phyloP scores from a whole-genome alignment of 1,140 invertebrate species.

The Brachionus asplanchnoidis region DNA sequence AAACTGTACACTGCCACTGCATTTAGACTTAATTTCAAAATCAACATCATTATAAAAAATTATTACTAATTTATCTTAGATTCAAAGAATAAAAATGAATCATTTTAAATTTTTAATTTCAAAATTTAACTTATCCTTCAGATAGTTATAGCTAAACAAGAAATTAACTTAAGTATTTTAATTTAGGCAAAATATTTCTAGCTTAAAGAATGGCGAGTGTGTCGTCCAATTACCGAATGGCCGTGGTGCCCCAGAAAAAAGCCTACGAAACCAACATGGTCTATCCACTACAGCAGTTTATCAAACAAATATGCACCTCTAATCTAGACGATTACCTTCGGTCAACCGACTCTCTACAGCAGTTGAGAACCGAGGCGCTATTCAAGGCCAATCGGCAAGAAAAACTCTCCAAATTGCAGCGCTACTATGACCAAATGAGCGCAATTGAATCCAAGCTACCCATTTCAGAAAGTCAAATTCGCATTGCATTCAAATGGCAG shows the following conservation, averaged over 20 bases:
- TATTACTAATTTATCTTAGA: not conserved
- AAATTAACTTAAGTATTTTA: not conserved
- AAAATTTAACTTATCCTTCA: not conserved
- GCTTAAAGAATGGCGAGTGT: constrained; percentile 7
- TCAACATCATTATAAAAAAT: not conserved
- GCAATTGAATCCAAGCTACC: constrained; percentile 88
- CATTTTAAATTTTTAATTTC: not conserved
- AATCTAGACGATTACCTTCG: constrained; percentile 35
- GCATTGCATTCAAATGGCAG: constrained; percentile 88
- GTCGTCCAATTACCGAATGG: constrained; percentile 16
- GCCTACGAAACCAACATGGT: constrained; percentile 30
- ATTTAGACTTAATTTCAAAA: not conserved
- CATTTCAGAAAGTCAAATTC: constrained; percentile 65
- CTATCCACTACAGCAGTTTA: constrained; percentile 23
- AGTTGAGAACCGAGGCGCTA: constrained; percentile 33
- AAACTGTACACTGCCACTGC: not conserved
- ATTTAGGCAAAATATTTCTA: not conserved
- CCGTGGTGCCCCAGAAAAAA: constrained; percentile 34
- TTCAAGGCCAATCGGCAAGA: constrained; percentile 41
- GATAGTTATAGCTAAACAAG: not conserved
- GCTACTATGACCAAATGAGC: constrained; percentile 92
- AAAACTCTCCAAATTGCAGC: constrained; percentile 56
- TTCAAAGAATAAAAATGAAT: not conserved
- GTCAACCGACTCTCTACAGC: constrained; percentile 22
- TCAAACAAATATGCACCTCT: constrained; percentile 11